Conservation (phyloP, 2,888 invertebrate species). For the Acanthacorydalis orientalis region DNA sequence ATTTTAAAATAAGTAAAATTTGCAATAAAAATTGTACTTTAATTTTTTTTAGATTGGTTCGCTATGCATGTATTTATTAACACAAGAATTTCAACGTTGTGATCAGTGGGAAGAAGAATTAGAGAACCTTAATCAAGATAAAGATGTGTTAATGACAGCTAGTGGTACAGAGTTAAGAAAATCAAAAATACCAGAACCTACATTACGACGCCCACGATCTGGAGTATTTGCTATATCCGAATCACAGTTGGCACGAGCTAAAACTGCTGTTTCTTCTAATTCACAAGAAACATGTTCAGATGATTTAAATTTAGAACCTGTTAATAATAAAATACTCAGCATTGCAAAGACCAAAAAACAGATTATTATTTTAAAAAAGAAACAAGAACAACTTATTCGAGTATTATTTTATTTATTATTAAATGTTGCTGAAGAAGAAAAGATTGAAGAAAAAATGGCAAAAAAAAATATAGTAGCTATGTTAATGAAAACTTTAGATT, state of each 20-base stretch:
- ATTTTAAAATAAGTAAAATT: background rate
- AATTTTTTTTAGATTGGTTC: constrained; percentile 63
- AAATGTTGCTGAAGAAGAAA: constrained; percentile 89
- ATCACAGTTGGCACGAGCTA: constrained; percentile 20
- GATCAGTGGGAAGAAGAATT: constrained; percentile 78
- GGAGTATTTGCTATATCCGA: constrained; percentile 30
- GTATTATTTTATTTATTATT: constrained; percentile 85
- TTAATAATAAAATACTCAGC: constrained; percentile 20
- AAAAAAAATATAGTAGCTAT: constrained; percentile 81
- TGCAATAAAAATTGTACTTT: background rate
- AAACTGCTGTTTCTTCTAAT: constrained; percentile 17
- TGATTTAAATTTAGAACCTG: constrained; percentile 22
- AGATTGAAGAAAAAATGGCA: constrained; percentile 94
- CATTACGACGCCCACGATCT: constrained; percentile 50
- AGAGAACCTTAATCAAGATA: constrained; percentile 33
- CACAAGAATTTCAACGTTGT: constrained; percentile 84
- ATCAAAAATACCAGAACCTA: constrained; percentile 55
- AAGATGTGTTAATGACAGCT: constrained; percentile 23
- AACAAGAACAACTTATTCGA: constrained; percentile 83
- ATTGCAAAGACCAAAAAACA: constrained; percentile 46
- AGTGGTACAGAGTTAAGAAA: constrained; percentile 38
- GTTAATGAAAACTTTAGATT: constrained; percentile 73
- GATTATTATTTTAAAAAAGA: constrained; percentile 65
- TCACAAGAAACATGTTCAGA: constrained; percentile 14
- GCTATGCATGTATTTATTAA: constrained; percentile 89